Evolutionary conservation across 2,888 invertebrate species (phyloP).

Genomic region (Folsomia candida): DNA sequence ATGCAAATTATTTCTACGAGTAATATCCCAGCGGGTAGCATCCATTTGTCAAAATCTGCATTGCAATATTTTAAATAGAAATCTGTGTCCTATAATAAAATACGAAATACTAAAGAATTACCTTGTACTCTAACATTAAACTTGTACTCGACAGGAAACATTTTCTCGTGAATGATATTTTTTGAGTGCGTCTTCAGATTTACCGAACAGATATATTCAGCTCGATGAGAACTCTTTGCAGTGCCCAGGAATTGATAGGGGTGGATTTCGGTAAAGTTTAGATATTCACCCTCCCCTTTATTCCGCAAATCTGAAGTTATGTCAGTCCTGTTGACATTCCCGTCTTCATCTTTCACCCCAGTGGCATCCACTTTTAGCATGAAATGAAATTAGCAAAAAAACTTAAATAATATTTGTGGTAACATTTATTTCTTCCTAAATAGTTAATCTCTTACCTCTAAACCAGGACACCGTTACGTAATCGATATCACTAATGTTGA

Average conservation of each 20-base stretch:
- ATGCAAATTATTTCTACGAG: slow-evolving; percentile 26
- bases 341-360: no score
- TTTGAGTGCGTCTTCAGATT: not conserved
- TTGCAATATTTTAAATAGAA: not conserved
- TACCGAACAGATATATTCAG: slow-evolving; percentile 30
- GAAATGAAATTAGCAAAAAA: no score
- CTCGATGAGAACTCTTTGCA: slow-evolving; percentile 25
- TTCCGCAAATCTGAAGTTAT: not conserved
- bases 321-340: no score
- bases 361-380: no score
- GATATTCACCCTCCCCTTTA: slow-evolving; percentile 6
- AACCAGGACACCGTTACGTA: slow-evolving; percentile 16
- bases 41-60: slow-evolving; percentile 15
- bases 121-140: slow-evolving; percentile 28
- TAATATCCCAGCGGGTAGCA: slow-evolving; percentile 24
- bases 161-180: not conserved
- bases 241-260: slow-evolving; percentile 2
- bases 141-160: slow-evolving; percentile 19
- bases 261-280: slow-evolving; percentile 12
- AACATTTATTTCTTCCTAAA: not conserved
- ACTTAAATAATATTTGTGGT: not conserved
- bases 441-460: slow-evolving; percentile 29
- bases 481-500: not conserved
- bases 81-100: not conserved
- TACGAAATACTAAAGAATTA: not conserved